Percentiles rank a stretch among this genome's conserved stretches.
These are phyloP conservation scores for Eupithecia insigniata DNA, from an alignment of 2,888 invertebrate species.

Conservation along the genomic window DNA sequence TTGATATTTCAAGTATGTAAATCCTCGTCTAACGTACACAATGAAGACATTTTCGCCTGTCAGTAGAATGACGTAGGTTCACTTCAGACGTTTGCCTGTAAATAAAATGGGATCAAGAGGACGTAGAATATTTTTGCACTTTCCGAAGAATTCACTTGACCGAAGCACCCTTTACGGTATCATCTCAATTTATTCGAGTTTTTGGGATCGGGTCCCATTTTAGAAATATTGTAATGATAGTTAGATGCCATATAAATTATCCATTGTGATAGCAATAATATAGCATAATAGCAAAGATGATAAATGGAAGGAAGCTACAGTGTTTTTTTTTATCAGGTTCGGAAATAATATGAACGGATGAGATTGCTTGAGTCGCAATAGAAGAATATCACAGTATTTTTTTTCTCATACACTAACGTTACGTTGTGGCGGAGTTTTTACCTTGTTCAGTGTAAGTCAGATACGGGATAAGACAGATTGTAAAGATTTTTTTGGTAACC, in stretches of 20 bases:
- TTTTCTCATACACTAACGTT: too few relatives aligned
- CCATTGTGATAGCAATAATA: background rate
- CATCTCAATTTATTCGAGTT: conserved; percentile 39
- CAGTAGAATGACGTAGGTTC: conserved; percentile 57
- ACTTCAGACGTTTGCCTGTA: conserved; percentile 57
- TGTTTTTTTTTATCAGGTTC: background rate
- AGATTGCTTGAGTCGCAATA: background rate
- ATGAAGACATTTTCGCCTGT: conserved; percentile 62
- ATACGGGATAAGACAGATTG: too few relatives aligned
- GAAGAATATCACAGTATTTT: background rate
- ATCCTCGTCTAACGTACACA: conserved; percentile 48
- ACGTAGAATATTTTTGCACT: conserved; percentile 41
- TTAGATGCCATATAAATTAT: background rate
- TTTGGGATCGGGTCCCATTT: conserved; percentile 4
- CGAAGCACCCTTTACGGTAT: conserved; percentile 37
- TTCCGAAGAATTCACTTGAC: conserved; percentile 42
- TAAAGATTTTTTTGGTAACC: background rate
- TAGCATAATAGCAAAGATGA: background rate
- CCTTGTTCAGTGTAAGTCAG: too few relatives aligned
- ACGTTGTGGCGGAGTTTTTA: too few relatives aligned
- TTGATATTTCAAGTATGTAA: conserved; percentile 54
- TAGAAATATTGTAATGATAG: background rate
- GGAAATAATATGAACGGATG: too few relatives aligned
- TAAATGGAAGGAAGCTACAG: background rate
- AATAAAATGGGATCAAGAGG: conserved; percentile 58